These are phyloP conservation scores for Anneissia japonica DNA, from an alignment of 35 echinoderm and acorn worm genomes.

Conservation along the genomic window DNA sequence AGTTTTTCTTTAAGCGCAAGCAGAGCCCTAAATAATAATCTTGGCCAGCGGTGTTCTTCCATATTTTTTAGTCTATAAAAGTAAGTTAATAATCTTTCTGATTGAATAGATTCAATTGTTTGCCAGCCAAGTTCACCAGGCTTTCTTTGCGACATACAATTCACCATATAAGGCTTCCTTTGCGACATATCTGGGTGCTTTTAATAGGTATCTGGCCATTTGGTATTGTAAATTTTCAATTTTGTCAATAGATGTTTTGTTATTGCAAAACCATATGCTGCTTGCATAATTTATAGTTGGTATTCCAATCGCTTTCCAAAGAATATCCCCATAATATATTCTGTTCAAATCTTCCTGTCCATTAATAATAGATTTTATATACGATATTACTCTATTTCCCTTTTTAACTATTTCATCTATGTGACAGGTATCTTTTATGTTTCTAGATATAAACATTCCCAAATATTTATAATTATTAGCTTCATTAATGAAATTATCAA, in stretches of 20 bases:
- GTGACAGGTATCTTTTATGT: neutral
- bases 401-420: neutral
- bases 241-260: neutral
- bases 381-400: neutral
- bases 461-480: neutral
- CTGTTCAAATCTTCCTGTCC: neutral
- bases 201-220: neutral
- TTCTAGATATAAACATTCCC: neutral
- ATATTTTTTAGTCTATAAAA: neutral
- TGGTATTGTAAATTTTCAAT: neutral
- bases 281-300: neutral
- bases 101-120: neutral
- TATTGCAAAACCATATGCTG: neutral
- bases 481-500: neutral
- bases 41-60: neutral
- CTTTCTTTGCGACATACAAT: neutral
- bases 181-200: neutral
- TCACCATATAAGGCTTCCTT: neutral
- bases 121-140: neutral
- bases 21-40: neutral
- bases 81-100: neutral
- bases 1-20: neutral
- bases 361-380: neutral
- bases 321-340: neutral
- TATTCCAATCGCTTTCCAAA: neutral